Evolutionary conservation across 2,113 vertebrate species (phyloP), one percentile per base, ranked within the genome.

Genomic region (Bubalus kerabau): DNA sequence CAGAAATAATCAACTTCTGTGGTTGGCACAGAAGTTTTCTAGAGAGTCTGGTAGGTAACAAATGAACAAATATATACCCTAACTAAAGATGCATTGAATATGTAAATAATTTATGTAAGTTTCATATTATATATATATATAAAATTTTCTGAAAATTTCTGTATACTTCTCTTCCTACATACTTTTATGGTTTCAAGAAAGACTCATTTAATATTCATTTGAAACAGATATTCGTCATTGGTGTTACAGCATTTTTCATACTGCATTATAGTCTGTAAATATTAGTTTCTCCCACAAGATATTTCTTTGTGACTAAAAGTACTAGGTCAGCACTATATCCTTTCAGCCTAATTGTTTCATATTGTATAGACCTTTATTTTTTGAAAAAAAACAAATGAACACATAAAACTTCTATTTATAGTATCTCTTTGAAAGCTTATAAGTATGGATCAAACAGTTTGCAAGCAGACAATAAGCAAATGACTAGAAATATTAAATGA

Each of bases 401-500:
- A 50, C 48, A 43, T 92, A 85, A 82, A 87, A 87, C 50, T 74
- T 3, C 17, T 90, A 23, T 67, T 87, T 76, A 78, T 46, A 50
- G 48, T 74, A 3, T 94, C 87, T 88, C 19, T 32, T 64, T 40
- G 74, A 84, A 98, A 74, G 64, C 28, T 89, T 96, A 91, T 97
- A 97, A 97, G 95, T 50, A 86, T 57, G 59, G 96, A 94, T 92
- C 56, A 97, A 76, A 87, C 43, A n/a, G 23, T 96, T 96, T 96
- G 4, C 50, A 96, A 56, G 81, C 97, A 94, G 43, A 74, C 1
- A 56, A 36, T 67, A 76, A 87, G 59, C 28, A 86, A 26, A 91
- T 59, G 57, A 60, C 83, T 71, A 60, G 78, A 96, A 87, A 94
- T 71, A 92, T 21, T 74, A 81, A 89, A 62, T 78, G 30, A 80